Conservation (phyloP, 2,113 vertebrate species). For the Castor canadensis region DNA sequence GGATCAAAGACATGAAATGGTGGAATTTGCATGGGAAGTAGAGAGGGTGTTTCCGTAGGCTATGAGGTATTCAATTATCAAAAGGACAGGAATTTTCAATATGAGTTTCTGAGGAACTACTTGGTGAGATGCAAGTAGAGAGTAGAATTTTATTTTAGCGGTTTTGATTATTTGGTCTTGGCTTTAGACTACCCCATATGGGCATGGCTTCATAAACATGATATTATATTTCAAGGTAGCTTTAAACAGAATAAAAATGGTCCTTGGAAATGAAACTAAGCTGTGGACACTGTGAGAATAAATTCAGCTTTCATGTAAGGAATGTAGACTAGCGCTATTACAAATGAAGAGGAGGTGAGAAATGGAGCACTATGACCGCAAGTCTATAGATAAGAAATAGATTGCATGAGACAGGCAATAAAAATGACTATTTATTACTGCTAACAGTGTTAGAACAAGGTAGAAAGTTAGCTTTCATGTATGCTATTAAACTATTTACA, state of each 20-base stretch:
- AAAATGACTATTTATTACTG: slow-evolving; percentile 5
- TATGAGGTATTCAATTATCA: background rate
- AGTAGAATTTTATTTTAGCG: background rate
- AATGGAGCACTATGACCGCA: background rate
- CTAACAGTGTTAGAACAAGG: background rate
- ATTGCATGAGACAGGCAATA: background rate
- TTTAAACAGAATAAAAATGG: background rate
- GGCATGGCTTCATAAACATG: background rate
- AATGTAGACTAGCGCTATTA: background rate
- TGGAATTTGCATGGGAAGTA: background rate
- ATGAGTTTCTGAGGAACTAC: background rate
- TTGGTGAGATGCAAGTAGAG: background rate
- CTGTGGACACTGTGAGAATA: background rate
- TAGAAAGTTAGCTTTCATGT: background rate
- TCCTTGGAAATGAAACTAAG: background rate
- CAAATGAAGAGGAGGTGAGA: background rate
- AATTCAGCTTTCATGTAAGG: background rate
- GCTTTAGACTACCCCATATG: background rate
- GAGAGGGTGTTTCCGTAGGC: background rate
- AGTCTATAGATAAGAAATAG: background rate
- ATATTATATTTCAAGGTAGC: background rate
- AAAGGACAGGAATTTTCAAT: background rate
- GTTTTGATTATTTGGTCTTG: background rate
- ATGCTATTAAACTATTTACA: background rate
- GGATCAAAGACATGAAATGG: background rate